Percentiles rank a stretch among this genome's conserved stretches.
phyloP scores from a whole-genome alignment of 2,113 vertebrate species.

The Thalassoma bifasciatum region DNA sequence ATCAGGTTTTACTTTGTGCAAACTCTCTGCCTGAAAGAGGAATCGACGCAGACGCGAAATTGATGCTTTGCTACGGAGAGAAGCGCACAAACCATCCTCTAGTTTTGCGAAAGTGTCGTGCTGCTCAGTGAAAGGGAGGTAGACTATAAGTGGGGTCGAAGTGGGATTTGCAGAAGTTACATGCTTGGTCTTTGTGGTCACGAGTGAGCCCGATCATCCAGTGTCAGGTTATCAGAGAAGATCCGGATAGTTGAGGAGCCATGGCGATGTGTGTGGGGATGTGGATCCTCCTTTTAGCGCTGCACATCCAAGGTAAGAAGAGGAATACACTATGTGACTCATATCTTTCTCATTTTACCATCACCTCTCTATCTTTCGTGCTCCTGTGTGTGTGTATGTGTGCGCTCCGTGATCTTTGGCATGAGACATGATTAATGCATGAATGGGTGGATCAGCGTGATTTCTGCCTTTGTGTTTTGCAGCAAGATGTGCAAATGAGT shows the following conservation, averaged over 20 bases:
- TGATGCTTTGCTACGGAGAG: conserved; percentile 59
- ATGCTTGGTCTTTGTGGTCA: conserved; percentile 72
- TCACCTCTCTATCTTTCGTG: conserved; percentile 1
- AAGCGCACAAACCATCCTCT: conserved; percentile 36
- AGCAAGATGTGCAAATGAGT: conserved; percentile 6
- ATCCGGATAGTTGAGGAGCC: conserved; percentile 76
- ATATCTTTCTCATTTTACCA: conserved; percentile 14
- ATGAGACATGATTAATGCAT: conserved; percentile 13
- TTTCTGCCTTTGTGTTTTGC: conserved; percentile 5
- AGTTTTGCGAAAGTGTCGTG: conserved; percentile 62
- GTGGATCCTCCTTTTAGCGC: conserved; percentile 79
- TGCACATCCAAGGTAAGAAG: conserved; percentile 80
- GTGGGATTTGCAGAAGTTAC: conserved; percentile 81
- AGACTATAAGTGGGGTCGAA: conserved; percentile 43
- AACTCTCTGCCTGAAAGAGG: conserved; percentile 52
- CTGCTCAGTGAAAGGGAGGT: conserved; percentile 32
- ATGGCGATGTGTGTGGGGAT: conserved; percentile 80
- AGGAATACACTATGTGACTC: not conserved
- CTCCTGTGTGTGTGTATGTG: not conserved
- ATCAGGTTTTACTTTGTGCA: conserved; percentile 36
- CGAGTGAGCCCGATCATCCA: conserved; percentile 60
- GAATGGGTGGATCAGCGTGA: conserved; percentile 18
- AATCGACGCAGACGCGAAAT: conserved; percentile 47
- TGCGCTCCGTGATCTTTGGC: not conserved
- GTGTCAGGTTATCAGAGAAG: conserved; percentile 68